Conservation (phyloP, 2,888 invertebrate genomes). For the Ochlodes sylvanus region DNA sequence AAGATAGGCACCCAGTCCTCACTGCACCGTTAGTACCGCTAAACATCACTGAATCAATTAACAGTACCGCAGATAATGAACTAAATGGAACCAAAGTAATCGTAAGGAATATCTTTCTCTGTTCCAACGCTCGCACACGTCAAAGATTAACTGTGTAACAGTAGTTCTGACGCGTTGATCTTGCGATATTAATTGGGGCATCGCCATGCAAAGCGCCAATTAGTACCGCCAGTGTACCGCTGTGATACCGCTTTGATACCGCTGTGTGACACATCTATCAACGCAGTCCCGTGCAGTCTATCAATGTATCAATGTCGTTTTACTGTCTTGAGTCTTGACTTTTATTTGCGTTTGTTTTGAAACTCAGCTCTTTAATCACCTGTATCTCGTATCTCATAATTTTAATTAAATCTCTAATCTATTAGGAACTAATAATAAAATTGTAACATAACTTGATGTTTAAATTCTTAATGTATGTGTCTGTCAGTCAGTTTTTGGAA, state of each 20-base stretch:
- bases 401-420: constrained; percentile 35
- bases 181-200: constrained; percentile 39
- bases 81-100: constrained; percentile 36
- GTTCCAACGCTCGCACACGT: constrained; percentile 37
- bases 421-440: too few species aligned
- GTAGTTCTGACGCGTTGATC: constrained; percentile 36
- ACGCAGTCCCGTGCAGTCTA: constrained; percentile 42
- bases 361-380: too few species aligned
- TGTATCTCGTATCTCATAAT: background rate
- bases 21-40: background rate
- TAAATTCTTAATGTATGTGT: too few species aligned
- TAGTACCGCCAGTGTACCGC: constrained; percentile 53
- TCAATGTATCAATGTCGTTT: constrained; percentile 10
- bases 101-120: constrained; percentile 17
- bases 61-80: constrained; percentile 21
- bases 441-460: too few species aligned
- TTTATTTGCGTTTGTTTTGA: background rate
- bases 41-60: constrained; percentile 9
- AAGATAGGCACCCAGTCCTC: background rate
- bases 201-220: constrained; percentile 67
- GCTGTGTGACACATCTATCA: constrained; percentile 54
- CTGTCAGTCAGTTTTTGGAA: too few species aligned
- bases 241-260: constrained; percentile 37
- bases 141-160: constrained; percentile 45
- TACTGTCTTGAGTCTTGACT: background rate